Conservation (phyloP, 2,113 vertebrate genomes). For the Glaucidium brasilianum region DNA sequence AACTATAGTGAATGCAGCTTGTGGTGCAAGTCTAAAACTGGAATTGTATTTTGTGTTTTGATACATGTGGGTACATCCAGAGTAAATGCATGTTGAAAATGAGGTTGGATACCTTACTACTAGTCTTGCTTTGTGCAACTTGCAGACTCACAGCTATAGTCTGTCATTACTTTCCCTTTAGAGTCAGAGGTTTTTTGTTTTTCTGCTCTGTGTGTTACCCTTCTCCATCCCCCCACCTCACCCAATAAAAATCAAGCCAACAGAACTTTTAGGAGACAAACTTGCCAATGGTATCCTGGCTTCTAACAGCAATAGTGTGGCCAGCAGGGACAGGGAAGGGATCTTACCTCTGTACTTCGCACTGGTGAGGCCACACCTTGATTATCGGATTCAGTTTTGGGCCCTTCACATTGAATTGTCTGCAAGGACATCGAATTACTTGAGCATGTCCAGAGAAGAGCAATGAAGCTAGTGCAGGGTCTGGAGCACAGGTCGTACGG, state of each 20-base stretch:
- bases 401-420: too few relatives aligned
- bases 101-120: not conserved
- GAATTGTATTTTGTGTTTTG: not conserved
- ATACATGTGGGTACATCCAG: not conserved
- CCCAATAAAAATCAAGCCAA: not conserved
- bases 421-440: too few relatives aligned
- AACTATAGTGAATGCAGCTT: not conserved
- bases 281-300: too few relatives aligned
- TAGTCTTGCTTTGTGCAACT: not conserved
- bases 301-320: too few relatives aligned
- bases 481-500: too few relatives aligned
- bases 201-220: not conserved
- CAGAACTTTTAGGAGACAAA: not conserved
- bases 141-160: not conserved
- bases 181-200: not conserved
- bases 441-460: too few relatives aligned
- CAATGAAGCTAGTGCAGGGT: too few relatives aligned
- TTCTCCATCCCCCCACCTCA: accelerated
- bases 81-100: not conserved
- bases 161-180: not conserved
- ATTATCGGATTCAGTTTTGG: too few relatives aligned
- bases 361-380: too few relatives aligned
- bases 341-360: too few relatives aligned
- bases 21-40: not conserved
- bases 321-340: too few relatives aligned